Percentiles rank a stretch among this genome's conserved stretches.
Conservation (phyloP, 1,140 invertebrate species). For the Drosophila neocordata region DNA sequence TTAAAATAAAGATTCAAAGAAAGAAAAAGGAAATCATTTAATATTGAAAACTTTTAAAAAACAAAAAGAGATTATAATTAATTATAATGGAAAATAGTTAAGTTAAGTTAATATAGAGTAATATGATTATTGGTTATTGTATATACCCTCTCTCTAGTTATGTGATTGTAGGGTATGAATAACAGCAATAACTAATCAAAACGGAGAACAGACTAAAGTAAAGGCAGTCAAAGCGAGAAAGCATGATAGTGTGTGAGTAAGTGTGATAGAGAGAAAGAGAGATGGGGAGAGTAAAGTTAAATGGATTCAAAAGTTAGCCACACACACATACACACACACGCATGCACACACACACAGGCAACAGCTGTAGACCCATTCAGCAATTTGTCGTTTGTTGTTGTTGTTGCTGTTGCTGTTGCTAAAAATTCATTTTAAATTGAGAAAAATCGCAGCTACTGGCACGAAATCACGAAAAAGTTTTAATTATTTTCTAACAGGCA, state of each 20-base stretch:
- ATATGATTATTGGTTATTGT: too few relatives aligned
- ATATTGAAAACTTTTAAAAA: background rate
- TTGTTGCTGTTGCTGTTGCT: conserved; percentile 44
- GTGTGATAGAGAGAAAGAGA: background rate
- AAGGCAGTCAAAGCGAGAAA: background rate
- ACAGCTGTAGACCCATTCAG: conserved; percentile 38
- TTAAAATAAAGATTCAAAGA: background rate
- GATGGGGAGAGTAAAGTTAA: background rate
- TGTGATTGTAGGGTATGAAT: background rate
- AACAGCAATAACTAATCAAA: conserved; percentile 70
- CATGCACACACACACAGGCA: conserved; percentile 19
- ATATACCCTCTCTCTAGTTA: background rate
- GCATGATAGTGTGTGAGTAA: background rate
- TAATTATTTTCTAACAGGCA: conserved; percentile 80
- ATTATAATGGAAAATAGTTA: too few relatives aligned
- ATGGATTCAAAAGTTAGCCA: conserved; percentile 51
- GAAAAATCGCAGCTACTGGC: conserved; percentile 77
- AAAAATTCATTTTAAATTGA: conserved; percentile 80
- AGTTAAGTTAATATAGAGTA: too few relatives aligned
- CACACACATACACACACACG: conserved; percentile 25
- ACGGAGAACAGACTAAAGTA: conserved; percentile 11
- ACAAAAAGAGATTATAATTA: too few relatives aligned
- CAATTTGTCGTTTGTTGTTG: conserved; percentile 18
- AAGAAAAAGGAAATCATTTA: too few relatives aligned
- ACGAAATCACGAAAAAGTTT: conserved; percentile 79